Base-by-base conservation (phyloP, 2,888 invertebrate genomes). In the Philopedon plagiatum region DNA sequence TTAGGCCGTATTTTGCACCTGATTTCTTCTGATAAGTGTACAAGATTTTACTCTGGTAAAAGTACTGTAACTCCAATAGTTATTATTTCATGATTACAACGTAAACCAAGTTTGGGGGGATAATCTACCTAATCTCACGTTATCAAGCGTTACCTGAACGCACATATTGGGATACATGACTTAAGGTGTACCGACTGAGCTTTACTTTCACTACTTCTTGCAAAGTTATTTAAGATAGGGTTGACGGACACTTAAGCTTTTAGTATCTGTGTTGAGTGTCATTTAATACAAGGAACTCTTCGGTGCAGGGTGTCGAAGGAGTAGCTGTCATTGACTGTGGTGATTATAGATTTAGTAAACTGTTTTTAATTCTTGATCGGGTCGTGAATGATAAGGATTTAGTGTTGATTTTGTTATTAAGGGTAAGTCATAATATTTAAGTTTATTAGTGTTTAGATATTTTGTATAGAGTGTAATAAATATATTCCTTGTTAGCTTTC, bases 171-270 rank as follows among this genome's bases (percentile, higher is more conserved):
- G 49, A 21, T 34, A 64, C 46, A 51, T 61, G 57, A 49, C 62
- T 57, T 39, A 44, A 67, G 32, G 49, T 57, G 56, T 23, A 26
- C 19, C 64, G 49, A 46, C 41, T 39, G 57, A 67, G 61, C 63
- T 67, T 67, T 73, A 73, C 73, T 73, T 73, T 73, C 73, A 73
- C 73, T 73, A 51, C 32, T 73, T 72, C 72, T 62, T 57, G 58
- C 34, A 51, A 68, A 64, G 46, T 64, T 64, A 73, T 67, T 73
- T 73, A 73, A 73, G 67, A 64, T 68, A 73, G 68, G 68, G 68
- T 73, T 73, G 62, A 58, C 68, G 64, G 41, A 46, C 57, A 68
- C 37, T 67, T 51, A 46, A 29, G 63, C 62, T 68, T 58, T 61
- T 64, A 68, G 73, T 73, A 51, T 60, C 57, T 37, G 63, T 44